phyloP scores from a whole-genome alignment of 2,888 invertebrate species.

The Venusia cambrica region DNA sequence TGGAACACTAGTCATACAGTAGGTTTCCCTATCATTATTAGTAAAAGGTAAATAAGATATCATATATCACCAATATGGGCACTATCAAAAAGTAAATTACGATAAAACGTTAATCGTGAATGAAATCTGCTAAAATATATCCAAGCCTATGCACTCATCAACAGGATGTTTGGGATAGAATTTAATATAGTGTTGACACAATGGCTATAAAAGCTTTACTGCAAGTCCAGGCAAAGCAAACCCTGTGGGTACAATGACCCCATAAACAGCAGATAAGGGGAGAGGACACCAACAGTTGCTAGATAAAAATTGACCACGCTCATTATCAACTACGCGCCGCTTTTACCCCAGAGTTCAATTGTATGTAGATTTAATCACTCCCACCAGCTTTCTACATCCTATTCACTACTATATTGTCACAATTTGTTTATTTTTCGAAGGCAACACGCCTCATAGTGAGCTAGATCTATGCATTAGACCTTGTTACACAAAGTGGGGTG shows the following conservation, averaged over 20 bases:
- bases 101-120: constrained; percentile 33
- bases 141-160: constrained; percentile 4
- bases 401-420: constrained; percentile 37
- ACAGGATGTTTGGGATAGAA: constrained; percentile 13
- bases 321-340: constrained; percentile 38
- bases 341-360: constrained; percentile 41
- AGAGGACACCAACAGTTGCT: constrained; percentile 20
- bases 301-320: constrained; percentile 28
- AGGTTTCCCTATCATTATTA: constrained; percentile 21
- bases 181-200: constrained; percentile 12
- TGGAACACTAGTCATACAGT: constrained; percentile 12
- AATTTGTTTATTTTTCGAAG: constrained; percentile 39
- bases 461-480: constrained; percentile 73
- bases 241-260: constrained; percentile 17
- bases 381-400: constrained; percentile 48
- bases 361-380: constrained; percentile 49
- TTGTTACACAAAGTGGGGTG: constrained; percentile 68
- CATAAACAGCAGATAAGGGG: constrained; percentile 26
- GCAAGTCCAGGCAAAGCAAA: constrained; percentile 12
- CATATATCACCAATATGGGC: constrained; percentile 38
- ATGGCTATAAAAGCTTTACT: constrained; percentile 2
- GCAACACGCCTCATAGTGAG: constrained; percentile 57
- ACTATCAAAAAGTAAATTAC: constrained; percentile 40
- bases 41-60: constrained; percentile 26
- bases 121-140: constrained; percentile 24